phyloP scores from a whole-genome alignment of 2,797 vertebrate genomes.

The Lagorchestes hirsutus region DNA sequence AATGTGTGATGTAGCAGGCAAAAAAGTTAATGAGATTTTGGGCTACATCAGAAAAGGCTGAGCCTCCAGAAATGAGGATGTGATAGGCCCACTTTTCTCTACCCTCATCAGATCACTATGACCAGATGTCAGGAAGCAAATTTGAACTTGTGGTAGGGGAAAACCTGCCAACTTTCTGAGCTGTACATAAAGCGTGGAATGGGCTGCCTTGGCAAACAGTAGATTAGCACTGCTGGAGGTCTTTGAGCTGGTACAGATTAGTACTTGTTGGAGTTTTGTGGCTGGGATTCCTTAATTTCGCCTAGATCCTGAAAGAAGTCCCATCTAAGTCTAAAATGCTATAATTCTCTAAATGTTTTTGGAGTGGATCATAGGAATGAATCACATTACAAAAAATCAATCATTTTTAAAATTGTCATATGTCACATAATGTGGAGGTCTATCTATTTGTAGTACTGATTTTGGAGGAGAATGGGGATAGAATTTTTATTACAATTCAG shows the following conservation, averaged over 20 bases:
- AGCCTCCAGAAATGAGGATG: not conserved
- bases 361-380: not conserved
- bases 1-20: not conserved
- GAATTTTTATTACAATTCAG: conserved; percentile 20
- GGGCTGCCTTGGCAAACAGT: not conserved
- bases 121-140: not conserved
- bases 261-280: not conserved
- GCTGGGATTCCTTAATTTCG: not conserved
- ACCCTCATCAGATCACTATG: not conserved
- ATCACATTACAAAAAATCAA: not conserved
- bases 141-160: not conserved
- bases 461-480: not conserved
- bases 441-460: not conserved
- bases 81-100: not conserved
- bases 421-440: conserved; percentile 6
- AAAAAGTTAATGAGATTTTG: not conserved
- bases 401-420: not conserved
- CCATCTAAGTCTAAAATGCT: not conserved
- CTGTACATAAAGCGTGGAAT: not conserved
- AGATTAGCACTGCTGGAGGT: not conserved
- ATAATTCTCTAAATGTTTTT: not conserved
- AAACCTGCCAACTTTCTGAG: not conserved
- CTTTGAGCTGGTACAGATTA: not conserved
- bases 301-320: not conserved
- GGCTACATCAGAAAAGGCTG: not conserved